Base-by-base conservation (phyloP, 2,113 vertebrate species). In the Poeciliopsis retropinna region DNA sequence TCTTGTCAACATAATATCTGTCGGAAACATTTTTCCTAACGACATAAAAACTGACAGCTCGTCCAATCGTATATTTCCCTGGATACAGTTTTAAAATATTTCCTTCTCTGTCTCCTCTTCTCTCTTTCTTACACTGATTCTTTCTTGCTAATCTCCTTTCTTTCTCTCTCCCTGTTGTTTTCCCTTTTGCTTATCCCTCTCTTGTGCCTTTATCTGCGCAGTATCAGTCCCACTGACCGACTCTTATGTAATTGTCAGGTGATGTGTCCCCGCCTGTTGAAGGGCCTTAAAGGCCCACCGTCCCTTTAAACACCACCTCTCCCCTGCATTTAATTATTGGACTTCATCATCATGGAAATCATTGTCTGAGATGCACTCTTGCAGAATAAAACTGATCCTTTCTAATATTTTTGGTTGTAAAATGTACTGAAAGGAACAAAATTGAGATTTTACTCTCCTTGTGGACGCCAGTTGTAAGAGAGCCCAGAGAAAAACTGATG, bases 211-310 rank as follows among this genome's bases (percentile, higher is more conserved):
- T 83, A 76, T 88, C 89, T 78, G 76, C 80, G 74, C 74, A 65
- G 81, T 76, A 67, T 90, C 84, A 81, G 81, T 82, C 78, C 80
- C 86, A 79, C 89, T 77, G 86, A 67, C 80, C 7, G 76, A 37
- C 70, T 54, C 72, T 92, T 91, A 90, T 89, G 85, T 85, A 92
- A 92, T 72, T 67, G 88, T 92, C 89, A 92, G 89, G 91, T 92
- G 91, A 90, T 72, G 77, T 60, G 77, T 44, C 73, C 51, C 51
- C 67, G 78, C 60, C 82, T 2, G 25, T 66, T 54, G 79, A 72
- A 41, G 73, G 60, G 37, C 80, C 79, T 88, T 88, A 85, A 87
- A 87, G 87, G 64, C 77, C 85, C 0, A 73, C 54, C 27, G 70
- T 60, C 81, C 76, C 64, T 72, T 64, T 60, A 60, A 32, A 37